phyloP scores from a whole-genome alignment of 2,888 invertebrate genomes.

The Adela reaumurella region DNA sequence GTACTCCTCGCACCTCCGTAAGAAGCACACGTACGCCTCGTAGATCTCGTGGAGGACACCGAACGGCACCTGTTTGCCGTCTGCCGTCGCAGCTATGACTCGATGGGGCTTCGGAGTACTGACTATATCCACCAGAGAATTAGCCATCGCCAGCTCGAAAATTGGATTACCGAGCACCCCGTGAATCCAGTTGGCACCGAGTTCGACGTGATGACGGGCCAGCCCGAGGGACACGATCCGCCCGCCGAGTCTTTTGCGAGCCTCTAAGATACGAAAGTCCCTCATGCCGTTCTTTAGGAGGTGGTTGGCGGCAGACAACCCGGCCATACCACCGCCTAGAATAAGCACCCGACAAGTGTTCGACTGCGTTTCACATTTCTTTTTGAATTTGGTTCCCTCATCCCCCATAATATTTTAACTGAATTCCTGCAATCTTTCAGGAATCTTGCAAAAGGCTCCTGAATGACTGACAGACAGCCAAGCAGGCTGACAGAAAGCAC shows the following conservation, averaged over 20 bases:
- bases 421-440: too few relatives aligned
- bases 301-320: conserved; percentile 80
- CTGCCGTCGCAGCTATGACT: conserved; percentile 85
- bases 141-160: conserved; percentile 80
- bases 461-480: too few relatives aligned
- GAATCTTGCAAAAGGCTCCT: too few relatives aligned
- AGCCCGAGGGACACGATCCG: conserved; percentile 74
- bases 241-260: conserved; percentile 76
- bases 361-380: conserved; percentile 31
- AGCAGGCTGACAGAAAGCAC: too few relatives aligned
- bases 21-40: conserved; percentile 87
- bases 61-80: conserved; percentile 85
- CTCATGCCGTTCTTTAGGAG: conserved; percentile 74
- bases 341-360: conserved; percentile 70
- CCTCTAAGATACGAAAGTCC: conserved; percentile 78
- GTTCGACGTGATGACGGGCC: conserved; percentile 65
- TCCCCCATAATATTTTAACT: conserved; percentile 43
- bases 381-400: conserved; percentile 49
- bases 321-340: conserved; percentile 83
- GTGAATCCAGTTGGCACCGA: conserved; percentile 93
- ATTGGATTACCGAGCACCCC: conserved; percentile 87
- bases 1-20: conserved; percentile 90
- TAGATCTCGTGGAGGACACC: conserved; percentile 84
- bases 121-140: conserved; percentile 80
- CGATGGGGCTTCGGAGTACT: conserved; percentile 83